These are phyloP conservation scores for Pampusana beccarii DNA, from an alignment of 2,113 vertebrate genomes.

Conservation along the genomic window DNA sequence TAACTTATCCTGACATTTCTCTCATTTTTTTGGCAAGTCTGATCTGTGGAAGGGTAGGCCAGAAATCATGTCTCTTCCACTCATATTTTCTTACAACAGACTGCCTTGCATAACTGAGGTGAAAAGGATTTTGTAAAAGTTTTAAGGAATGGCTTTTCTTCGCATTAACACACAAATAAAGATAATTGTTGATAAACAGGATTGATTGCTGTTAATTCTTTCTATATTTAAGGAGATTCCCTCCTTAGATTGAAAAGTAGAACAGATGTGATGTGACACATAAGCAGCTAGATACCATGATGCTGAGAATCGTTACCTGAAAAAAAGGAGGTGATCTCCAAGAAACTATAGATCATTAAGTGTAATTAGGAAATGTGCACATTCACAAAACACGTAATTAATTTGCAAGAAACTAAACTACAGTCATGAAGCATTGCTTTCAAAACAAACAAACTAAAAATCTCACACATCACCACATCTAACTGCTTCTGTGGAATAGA, in stretches of 20 bases:
- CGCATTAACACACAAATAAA: neutral
- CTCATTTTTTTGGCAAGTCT: neutral
- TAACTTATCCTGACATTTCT: neutral
- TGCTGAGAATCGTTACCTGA: neutral
- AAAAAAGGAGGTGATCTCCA: neutral
- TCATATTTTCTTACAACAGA: neutral
- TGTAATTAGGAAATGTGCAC: neutral
- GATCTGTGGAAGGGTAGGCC: rapidly evolving
- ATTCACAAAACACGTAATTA: neutral
- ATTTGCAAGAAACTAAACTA: neutral
- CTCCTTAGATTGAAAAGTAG: neutral
- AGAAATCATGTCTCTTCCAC: neutral
- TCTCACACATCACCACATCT: neutral
- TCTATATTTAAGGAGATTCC: neutral
- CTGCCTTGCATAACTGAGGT: neutral
- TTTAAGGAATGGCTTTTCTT: neutral
- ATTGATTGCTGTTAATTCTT: neutral
- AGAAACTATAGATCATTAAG: neutral
- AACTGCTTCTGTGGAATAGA: neutral
- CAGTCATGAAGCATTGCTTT: neutral
- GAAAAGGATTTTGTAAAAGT: neutral
- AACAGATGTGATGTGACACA: neutral
- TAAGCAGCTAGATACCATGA: neutral
- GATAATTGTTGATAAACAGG: neutral
- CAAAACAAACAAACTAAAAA: neutral